These are phyloP conservation scores for Aelia acuminata DNA, from an alignment of 2,888 invertebrate species.

Conservation along the genomic window DNA sequence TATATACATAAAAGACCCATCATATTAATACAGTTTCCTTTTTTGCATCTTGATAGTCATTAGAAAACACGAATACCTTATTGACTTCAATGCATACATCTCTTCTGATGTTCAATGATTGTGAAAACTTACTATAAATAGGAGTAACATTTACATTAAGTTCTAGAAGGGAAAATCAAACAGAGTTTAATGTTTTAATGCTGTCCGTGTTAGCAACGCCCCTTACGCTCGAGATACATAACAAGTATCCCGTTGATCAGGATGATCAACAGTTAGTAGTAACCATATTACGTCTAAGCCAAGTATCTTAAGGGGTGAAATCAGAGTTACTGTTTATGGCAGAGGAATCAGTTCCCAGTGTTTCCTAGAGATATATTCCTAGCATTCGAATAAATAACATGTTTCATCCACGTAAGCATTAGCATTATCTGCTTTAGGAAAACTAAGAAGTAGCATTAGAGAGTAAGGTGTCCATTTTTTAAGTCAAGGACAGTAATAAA, in stretches of 20 bases:
- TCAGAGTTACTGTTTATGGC: neutral
- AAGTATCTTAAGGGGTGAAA: neutral
- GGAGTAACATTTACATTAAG: neutral
- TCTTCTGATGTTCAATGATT: too few species aligned
- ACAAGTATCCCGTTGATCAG: neutral
- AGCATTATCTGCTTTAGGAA: too few species aligned
- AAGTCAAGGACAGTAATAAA: too few species aligned
- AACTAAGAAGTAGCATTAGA: too few species aligned
- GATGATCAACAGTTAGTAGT: neutral
- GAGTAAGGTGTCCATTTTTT: too few species aligned
- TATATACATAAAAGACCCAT: too few species aligned
- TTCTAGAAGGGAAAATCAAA: neutral
- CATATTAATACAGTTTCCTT: too few species aligned
- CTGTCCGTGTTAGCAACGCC: neutral
- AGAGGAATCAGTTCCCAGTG: neutral
- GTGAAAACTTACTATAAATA: too few species aligned
- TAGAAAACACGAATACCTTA: too few species aligned
- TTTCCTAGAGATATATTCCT: neutral
- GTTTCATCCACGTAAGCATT: too few species aligned
- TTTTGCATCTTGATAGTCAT: too few species aligned
- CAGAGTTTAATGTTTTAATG: neutral
- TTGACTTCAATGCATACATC: too few species aligned
- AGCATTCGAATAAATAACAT: neutral
- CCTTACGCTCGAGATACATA: neutral
- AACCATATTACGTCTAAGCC: neutral